Base-by-base conservation (phyloP, 2,888 invertebrate genomes). In the Frankliniella fusca region DNA sequence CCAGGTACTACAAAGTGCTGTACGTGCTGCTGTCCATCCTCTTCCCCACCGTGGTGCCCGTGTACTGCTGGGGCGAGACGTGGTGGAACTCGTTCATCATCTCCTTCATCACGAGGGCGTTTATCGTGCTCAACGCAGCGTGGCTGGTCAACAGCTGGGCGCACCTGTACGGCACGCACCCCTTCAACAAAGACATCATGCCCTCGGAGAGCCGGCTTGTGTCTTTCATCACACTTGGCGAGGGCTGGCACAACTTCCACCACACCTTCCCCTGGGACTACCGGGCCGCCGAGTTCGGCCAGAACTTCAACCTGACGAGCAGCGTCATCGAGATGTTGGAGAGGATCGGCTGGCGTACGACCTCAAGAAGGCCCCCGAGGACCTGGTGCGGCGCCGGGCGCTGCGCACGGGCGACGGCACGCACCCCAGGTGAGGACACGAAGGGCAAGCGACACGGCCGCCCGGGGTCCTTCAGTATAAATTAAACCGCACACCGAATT, bases 91-190 rank as follows among this genome's bases (percentile, higher is more conserved):
- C 94, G 0, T 89, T 93, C 83, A 90, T 93, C 85, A 87, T 92
- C 0, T 88, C 90, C 80, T 93, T 91, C 84, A 88, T 93, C 83
- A 86, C 91, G 38, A 91, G 94, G 23, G 93, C 93, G 86, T 86
- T 91, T 1, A 49, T 91, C 1, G 88, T 90, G 23, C 88, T 96
- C n/a, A 93, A 96, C 86, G 90, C 91, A 3, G 95, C 95, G 0
- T 96, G 95, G 95, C 89, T 92, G 8, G 94, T 96, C 8, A 96
- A 96, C 87, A 95, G 94, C 84, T 91, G 92, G 0, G 95, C 95
- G 2, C 96, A 95, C 89, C 88, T 93, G 82, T 94, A 92, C 88
- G 96, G 95, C 18, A 92, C 91, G 82, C 92, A 92, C 86, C 95
- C 95, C 0, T 96, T 94, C 87, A 94, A 95, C 87, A 90, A 90